These are phyloP conservation scores for Cyanoderma ruficeps DNA, from an alignment of 2,113 vertebrate species.

Conservation along the genomic window DNA sequence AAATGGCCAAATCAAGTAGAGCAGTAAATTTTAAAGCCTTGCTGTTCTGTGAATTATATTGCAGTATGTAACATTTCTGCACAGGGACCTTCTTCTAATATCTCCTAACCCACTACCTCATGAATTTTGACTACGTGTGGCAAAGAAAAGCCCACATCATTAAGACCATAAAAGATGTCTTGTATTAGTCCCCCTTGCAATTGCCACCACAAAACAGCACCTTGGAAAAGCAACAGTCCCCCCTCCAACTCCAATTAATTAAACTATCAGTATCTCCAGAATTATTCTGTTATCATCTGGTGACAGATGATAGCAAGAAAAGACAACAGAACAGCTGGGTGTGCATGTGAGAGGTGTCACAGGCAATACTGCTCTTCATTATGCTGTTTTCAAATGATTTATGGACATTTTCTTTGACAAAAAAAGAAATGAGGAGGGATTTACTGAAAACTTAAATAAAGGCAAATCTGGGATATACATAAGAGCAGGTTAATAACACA, in stretches of 20 bases:
- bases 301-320: background rate
- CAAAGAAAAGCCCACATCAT: slow-evolving; percentile 8
- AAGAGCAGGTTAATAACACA: background rate
- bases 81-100: background rate
- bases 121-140: slow-evolving; percentile 7
- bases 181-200: background rate
- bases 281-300: slow-evolving; percentile 41
- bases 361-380: background rate
- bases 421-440: background rate
- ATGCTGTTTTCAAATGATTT: background rate
- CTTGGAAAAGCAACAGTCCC: background rate
- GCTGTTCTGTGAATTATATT: slow-evolving; percentile 21
- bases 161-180: background rate
- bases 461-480: background rate
- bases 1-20: slow-evolving; percentile 1
- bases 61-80: background rate
- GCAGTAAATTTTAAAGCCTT: background rate
- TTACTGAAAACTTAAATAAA: background rate
- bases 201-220: background rate
- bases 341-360: background rate
- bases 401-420: background rate
- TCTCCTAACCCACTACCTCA: background rate
- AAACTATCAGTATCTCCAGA: slow-evolving; percentile 11
- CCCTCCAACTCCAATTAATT: slow-evolving; percentile 3
- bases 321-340: background rate